Conservation (phyloP, 2,888 invertebrate species). For the Agrenia bidenticulata region DNA sequence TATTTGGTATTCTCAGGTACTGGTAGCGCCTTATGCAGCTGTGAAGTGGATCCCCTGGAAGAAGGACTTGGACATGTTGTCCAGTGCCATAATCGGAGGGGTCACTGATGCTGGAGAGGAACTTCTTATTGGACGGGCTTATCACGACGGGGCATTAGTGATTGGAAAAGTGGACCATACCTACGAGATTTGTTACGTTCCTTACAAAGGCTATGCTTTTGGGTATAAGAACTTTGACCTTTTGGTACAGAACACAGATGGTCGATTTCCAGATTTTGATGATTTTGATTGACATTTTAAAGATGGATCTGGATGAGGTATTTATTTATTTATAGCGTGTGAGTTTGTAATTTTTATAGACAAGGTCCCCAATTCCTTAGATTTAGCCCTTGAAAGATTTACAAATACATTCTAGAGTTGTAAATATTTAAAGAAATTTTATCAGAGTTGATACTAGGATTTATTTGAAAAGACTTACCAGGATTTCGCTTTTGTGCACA, state of each 20-base stretch:
- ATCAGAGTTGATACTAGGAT: no score
- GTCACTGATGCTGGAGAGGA: conserved; percentile 16
- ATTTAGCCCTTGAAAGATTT: conserved; percentile 24
- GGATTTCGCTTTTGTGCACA: conserved; percentile 40
- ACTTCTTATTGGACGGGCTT: conserved; percentile 18
- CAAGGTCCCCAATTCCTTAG: conserved; percentile 33
- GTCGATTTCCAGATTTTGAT: background rate
- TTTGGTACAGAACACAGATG: conserved; percentile 30
- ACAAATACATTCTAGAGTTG: no score
- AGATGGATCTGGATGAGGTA: background rate
- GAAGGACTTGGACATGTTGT: background rate
- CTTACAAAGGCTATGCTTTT: conserved; percentile 36
- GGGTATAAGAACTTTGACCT: conserved; percentile 37
- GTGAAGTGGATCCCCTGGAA: conserved; percentile 17
- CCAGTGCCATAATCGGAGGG: conserved; percentile 15
- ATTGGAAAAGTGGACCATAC: conserved; percentile 42
- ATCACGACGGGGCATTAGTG: conserved; percentile 1
- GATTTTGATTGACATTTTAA: background rate
- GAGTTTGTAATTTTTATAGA: conserved; percentile 5
- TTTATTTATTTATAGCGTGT: background rate
- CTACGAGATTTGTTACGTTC: conserved; percentile 43
- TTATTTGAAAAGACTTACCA: no score
- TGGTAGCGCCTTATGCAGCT: conserved; percentile 20
- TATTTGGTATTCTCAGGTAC: conserved; percentile 11
- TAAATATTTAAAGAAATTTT: no score